Conservation (phyloP, 2,797 vertebrate species). For the Rhinatrema bivittatum region DNA sequence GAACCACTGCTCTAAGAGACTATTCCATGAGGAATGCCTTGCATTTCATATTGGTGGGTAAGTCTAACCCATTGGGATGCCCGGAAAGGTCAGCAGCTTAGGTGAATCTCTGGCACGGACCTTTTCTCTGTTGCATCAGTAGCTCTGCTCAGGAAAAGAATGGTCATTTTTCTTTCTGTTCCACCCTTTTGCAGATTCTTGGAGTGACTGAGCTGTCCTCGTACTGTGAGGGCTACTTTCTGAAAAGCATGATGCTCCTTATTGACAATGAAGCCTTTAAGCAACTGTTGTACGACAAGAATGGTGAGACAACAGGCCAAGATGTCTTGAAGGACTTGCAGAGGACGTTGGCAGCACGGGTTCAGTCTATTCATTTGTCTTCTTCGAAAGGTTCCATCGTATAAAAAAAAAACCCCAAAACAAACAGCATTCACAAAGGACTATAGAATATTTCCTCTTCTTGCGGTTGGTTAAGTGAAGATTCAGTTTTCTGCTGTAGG, state of each 20-base stretch:
- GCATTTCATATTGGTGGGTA: no score
- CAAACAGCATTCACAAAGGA: constrained; percentile 14
- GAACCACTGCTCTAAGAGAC: no score
- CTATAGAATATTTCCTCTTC: constrained; percentile 27
- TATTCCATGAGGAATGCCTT: no score
- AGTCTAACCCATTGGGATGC: no score
- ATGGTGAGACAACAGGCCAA: constrained; percentile 68
- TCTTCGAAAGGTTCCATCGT: constrained; percentile 95
- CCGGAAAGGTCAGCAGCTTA: no score
- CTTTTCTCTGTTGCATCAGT: no score
- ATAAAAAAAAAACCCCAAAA: constrained; percentile 74
- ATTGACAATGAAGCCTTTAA: constrained; percentile 93
- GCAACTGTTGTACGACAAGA: constrained; percentile 85
- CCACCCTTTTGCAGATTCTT: constrained; percentile 74
- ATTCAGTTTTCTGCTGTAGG: constrained; percentile 17
- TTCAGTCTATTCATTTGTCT: constrained; percentile 96
- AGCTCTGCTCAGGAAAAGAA: no score
- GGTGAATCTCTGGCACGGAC: no score
- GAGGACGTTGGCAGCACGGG: constrained; percentile 87
- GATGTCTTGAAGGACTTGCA: constrained; percentile 90
- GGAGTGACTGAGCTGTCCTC: constrained; percentile 82
- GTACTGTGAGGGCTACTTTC: constrained; percentile 94
- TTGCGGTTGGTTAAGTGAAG: constrained; percentile 30
- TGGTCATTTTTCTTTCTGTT: constrained; percentile 27
- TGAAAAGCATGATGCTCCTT: constrained; percentile 97